Conservation (phyloP, 2,113 vertebrate genomes). For the Gobius niger region DNA sequence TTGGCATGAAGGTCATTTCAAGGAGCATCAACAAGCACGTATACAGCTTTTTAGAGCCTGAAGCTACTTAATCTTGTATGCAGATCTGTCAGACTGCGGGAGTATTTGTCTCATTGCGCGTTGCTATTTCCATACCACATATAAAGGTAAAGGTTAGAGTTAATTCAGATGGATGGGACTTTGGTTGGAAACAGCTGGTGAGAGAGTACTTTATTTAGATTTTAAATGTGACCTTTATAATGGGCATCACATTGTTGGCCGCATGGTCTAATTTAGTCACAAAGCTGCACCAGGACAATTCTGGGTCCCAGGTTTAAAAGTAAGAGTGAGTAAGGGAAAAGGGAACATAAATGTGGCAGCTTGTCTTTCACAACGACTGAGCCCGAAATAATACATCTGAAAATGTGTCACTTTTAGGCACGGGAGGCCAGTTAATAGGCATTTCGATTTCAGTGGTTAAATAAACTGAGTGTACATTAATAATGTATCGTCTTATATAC, state of each 20-base stretch:
- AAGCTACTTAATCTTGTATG: constrained; percentile 8
- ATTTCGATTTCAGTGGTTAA: no score
- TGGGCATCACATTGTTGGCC: background rate
- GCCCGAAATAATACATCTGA: no score
- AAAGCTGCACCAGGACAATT: constrained; percentile 9
- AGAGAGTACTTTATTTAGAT: background rate
- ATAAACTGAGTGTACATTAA: no score
- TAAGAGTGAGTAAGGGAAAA: constrained; percentile 19
- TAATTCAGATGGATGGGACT: constrained; percentile 6
- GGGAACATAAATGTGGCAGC: constrained; percentile 21
- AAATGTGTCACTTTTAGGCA: no score
- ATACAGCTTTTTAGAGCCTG: background rate
- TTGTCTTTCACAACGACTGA: background rate
- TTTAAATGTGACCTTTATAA: constrained; percentile 20
- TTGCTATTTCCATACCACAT: constrained; percentile 4
- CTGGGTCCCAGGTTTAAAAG: constrained; percentile 7
- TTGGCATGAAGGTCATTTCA: background rate
- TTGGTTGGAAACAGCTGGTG: background rate
- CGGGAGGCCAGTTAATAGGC: no score
- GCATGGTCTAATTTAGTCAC: constrained; percentile 7
- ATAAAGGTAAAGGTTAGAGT: constrained; percentile 7
- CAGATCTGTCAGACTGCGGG: constrained; percentile 1
- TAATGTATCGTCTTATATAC: no score
- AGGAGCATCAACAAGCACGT: background rate
- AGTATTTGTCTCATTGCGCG: background rate